Base-by-base conservation (phyloP, 1,140 invertebrate species). In the Psix sp. region DNA sequence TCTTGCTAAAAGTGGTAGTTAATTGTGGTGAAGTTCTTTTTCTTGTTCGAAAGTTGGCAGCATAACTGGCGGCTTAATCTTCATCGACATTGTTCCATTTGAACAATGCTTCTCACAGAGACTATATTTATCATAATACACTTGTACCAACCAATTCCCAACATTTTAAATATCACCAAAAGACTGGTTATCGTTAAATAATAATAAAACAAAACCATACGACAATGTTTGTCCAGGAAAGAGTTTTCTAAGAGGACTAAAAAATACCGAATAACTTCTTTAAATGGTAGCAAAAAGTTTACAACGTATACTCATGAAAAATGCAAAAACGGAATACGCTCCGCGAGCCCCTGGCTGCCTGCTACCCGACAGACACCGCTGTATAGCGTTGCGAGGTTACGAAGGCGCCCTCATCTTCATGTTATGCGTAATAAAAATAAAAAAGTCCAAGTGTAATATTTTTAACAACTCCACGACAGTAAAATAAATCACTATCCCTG, bases 91-190 rank as follows among this genome's bases (percentile, higher is more conserved):
- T 70, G 66, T 70, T 62, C 46, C 33, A 14, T 62, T 48, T 31
- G 21, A 56, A 71, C 56, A 62, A 62, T 62, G 57, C 48, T 15
- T 15, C 21, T 15, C 57, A 51, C 42, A 49, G 57, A 63, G 51
- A 63, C 59, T 63, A 33, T 31, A 63, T 71, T 71, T 56, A 59
- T 51, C 63, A 43, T 54, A 63, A 71, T 52, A 71, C 56, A 71
- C 57, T 62, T 49, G 56, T 43, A 46, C 42, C 49, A 54, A 16
- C 24, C 26, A 26, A 36, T 6, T 62, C 56, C 56, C 56, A 70
- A 48, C 40, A 70, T 31, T 60, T 39, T 26, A 20, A 62, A 70
- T 60, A 40, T 17, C n/a, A n/a, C n/a, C n/a, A n/a, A n/a, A n/a
- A n/a, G n/a, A n/a, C n/a, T n/a, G n/a, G n/a, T n/a, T n/a, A n/a